phyloP scores from a whole-genome alignment of 2,888 invertebrate genomes.

The Zelleria hepariella region DNA sequence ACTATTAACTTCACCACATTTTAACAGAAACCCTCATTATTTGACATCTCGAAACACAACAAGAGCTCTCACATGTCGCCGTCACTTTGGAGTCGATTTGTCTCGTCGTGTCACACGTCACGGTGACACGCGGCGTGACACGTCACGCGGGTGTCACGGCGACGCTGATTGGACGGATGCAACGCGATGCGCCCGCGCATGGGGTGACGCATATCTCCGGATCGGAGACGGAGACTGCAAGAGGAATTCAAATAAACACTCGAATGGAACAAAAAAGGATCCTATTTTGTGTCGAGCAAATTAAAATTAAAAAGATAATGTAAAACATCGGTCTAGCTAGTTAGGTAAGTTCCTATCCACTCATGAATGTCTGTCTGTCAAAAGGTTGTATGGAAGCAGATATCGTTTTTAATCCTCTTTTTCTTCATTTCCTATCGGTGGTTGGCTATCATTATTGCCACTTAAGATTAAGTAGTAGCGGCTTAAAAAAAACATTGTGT shows the following conservation, averaged over 20 bases:
- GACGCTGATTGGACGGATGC: slow-evolving; percentile 37
- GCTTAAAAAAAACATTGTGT: too few relatives aligned
- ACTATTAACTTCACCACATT: neutral
- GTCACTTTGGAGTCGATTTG: neutral
- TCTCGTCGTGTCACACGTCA: slow-evolving; percentile 13
- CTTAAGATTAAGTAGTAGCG: too few relatives aligned
- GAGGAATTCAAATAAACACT: neutral
- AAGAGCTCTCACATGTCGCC: neutral
- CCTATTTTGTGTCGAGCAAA: too few relatives aligned
- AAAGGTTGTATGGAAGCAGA: too few relatives aligned
- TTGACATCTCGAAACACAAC: neutral
- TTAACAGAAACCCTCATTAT: neutral
- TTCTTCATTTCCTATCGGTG: too few relatives aligned
- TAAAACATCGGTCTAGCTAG: too few relatives aligned
- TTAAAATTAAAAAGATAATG: too few relatives aligned
- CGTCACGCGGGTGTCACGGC: slow-evolving; percentile 17
- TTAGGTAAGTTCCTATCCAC: too few relatives aligned
- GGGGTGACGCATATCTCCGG: neutral
- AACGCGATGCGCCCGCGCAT: slow-evolving; percentile 22
- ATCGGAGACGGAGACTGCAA: neutral
- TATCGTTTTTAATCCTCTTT: too few relatives aligned
- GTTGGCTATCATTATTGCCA: too few relatives aligned
- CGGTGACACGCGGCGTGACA: neutral
- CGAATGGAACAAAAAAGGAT: neutral
- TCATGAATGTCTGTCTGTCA: too few relatives aligned